phyloP scores from a whole-genome alignment of 2,113 vertebrate genomes.

The Xenus cinereus region DNA sequence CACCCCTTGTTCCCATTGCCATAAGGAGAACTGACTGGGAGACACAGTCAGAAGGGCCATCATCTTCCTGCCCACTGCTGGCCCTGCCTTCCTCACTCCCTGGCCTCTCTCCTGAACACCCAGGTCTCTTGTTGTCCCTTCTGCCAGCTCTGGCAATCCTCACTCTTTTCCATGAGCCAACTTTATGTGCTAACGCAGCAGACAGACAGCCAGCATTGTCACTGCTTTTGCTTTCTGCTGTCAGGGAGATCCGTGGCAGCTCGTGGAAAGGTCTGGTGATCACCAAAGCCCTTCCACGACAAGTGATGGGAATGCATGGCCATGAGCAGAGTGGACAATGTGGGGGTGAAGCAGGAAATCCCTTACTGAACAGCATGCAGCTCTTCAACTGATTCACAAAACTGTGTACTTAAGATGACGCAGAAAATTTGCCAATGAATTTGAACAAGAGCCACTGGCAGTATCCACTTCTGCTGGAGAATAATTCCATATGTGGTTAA shows the following conservation, averaged over 20 bases:
- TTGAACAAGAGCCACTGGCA: not conserved
- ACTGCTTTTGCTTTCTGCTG: not conserved
- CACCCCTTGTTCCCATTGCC: not conserved
- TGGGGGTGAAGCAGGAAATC: not conserved
- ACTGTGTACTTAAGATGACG: fast-evolving
- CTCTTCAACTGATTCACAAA: not conserved
- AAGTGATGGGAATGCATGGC: not conserved
- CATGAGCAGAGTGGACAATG: not conserved
- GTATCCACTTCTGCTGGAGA: not conserved
- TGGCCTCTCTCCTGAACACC: not conserved
- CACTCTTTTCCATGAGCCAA: not conserved
- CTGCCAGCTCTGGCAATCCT: not conserved
- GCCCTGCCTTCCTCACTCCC: not conserved
- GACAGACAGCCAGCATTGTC: not conserved
- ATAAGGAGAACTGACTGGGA: not conserved
- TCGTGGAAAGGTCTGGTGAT: not conserved
- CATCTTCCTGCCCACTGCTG: fast-evolving
- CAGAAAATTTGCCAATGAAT: not conserved
- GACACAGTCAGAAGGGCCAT: not conserved
- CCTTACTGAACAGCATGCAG: not conserved
- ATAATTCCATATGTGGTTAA: not conserved
- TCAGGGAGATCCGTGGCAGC: not conserved
- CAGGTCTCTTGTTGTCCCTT: not conserved
- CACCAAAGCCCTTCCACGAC: not conserved
- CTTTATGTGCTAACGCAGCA: not conserved